Percentiles rank a stretch among this genome's conserved stretches.
phyloP scores from a whole-genome alignment of 2,888 invertebrate genomes.

The Caenorhabditis angaria region DNA sequence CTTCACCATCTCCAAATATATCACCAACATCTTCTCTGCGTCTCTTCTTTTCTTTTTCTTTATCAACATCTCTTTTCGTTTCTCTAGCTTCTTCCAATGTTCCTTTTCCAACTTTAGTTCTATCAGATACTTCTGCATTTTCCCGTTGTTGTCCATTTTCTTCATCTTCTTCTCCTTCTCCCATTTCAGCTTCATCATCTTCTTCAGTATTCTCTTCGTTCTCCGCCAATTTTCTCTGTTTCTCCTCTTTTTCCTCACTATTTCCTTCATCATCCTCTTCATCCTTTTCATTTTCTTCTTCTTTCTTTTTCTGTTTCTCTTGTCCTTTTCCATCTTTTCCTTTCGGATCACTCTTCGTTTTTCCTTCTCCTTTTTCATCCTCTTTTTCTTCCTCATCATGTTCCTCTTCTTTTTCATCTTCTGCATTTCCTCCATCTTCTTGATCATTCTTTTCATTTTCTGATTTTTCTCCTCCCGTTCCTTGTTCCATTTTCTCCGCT shows the following conservation, averaged over 20 bases:
- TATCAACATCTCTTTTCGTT: slow-evolving; percentile 42
- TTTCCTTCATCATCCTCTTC: slow-evolving; percentile 34
- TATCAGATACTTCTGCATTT: slow-evolving; percentile 38
- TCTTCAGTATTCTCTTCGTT: slow-evolving; percentile 46
- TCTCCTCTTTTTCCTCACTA: slow-evolving; percentile 28
- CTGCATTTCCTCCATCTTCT: slow-evolving; percentile 41
- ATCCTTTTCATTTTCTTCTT: slow-evolving; percentile 27
- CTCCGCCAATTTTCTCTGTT: slow-evolving; percentile 36
- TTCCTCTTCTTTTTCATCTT: slow-evolving; percentile 37
- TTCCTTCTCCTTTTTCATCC: slow-evolving; percentile 48
- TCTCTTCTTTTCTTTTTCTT: slow-evolving; percentile 32
- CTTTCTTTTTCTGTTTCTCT: slow-evolving; percentile 38
- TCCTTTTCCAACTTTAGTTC: slow-evolving; percentile 56
- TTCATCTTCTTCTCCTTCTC: slow-evolving; percentile 55
- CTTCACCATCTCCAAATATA: too few species aligned
- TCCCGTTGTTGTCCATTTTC: slow-evolving; percentile 52
- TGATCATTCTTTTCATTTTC: slow-evolving; percentile 49
- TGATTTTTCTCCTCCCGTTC: slow-evolving; percentile 45
- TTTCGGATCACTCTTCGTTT: slow-evolving; percentile 66
- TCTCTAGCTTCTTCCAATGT: slow-evolving; percentile 64
- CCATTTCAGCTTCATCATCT: slow-evolving; percentile 47
- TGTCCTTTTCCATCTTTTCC: slow-evolving; percentile 57
- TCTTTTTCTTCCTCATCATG: slow-evolving; percentile 42
- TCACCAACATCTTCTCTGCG: too few species aligned
- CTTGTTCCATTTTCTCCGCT: slow-evolving; percentile 41